phyloP scores from a whole-genome alignment of 1,140 invertebrate species.

The Tetraneura akinire region DNA sequence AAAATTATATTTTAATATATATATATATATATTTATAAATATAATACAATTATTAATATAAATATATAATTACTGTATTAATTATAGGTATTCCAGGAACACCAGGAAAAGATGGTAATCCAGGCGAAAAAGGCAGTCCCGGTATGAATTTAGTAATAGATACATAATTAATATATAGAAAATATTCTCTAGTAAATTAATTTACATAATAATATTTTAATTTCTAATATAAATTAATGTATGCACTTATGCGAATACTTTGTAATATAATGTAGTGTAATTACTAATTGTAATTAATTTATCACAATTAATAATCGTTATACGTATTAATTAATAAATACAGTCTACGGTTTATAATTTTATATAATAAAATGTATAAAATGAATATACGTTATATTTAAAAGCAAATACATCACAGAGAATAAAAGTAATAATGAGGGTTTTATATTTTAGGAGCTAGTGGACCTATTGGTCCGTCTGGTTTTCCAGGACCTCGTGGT shows the following conservation, averaged over 20 bases:
- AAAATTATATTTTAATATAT: neutral
- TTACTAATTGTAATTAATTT: too few relatives aligned
- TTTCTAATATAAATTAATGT: too few relatives aligned
- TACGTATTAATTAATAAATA: conserved; percentile 59
- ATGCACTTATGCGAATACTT: too few relatives aligned
- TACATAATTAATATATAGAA: too few relatives aligned
- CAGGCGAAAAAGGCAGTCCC: conserved; percentile 72
- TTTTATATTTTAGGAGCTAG: conserved; percentile 41
- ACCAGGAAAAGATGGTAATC: conserved; percentile 69
- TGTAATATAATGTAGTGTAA: too few relatives aligned
- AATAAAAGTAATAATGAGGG: neutral
- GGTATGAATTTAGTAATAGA: conserved; percentile 64
- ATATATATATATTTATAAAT: neutral
- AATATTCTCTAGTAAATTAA: too few relatives aligned
- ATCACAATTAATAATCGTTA: too few relatives aligned
- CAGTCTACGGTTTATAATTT: neutral
- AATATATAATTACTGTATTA: neutral
- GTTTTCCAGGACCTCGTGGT: conserved; percentile 67
- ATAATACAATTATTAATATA: neutral
- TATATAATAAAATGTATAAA: neutral
- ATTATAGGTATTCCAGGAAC: conserved; percentile 62
- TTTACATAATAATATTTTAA: too few relatives aligned
- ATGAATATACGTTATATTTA: neutral
- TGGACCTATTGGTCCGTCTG: conserved; percentile 68
- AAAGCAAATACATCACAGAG: neutral